Conservation (phyloP, 1,140 invertebrate genomes). For the Cyclargus thomasi region DNA sequence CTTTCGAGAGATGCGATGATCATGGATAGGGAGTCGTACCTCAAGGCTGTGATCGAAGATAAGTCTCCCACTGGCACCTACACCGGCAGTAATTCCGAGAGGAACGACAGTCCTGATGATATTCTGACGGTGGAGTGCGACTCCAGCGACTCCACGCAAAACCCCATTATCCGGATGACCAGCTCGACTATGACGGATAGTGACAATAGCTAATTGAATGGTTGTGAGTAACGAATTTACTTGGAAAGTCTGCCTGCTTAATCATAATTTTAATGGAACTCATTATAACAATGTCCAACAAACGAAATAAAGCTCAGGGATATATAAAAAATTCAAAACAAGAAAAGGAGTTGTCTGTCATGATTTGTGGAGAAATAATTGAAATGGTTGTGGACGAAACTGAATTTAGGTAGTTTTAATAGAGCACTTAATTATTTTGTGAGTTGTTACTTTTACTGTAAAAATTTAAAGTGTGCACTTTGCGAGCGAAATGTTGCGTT, state of each 20-base stretch:
- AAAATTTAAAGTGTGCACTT: neutral
- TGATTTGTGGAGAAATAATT: neutral
- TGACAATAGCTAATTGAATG: slow-evolving; percentile 52
- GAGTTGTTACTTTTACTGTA: neutral
- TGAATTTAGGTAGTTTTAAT: neutral
- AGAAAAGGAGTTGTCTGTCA: no score
- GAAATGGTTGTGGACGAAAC: neutral
- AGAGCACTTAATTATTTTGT: neutral
- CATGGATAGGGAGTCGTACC: slow-evolving; percentile 60
- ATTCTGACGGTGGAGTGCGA: slow-evolving; percentile 70
- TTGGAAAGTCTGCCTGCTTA: neutral
- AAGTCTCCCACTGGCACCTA: slow-evolving; percentile 66
- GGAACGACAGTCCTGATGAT: slow-evolving; percentile 65
- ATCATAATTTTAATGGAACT: no score
- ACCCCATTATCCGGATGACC: slow-evolving; percentile 65
- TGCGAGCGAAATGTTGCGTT: neutral
- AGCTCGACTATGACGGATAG: slow-evolving; percentile 62
- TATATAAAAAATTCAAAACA: no score
- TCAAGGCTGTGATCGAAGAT: slow-evolving; percentile 67
- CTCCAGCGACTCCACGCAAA: slow-evolving; percentile 61
- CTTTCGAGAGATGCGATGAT: slow-evolving; percentile 57
- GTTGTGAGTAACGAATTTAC: slow-evolving; percentile 2
- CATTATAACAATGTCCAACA: no score
- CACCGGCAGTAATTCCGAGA: slow-evolving; percentile 65
- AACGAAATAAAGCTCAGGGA: no score